Base-by-base conservation (phyloP, 2,888 invertebrate species). In the Ennomos fuscantarius region DNA sequence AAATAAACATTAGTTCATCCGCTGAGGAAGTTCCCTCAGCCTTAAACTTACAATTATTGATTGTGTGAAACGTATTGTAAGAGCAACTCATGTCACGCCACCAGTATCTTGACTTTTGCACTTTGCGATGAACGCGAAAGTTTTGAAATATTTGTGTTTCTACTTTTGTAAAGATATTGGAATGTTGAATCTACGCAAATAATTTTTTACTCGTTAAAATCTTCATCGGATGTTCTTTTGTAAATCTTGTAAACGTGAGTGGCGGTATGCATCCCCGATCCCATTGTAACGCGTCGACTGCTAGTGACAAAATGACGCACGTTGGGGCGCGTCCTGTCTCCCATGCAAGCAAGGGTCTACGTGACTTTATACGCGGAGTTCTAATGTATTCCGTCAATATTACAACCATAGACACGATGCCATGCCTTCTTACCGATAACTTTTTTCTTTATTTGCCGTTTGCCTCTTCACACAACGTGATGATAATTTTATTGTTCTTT, bases 251-350 rank as follows among this genome's bases (percentile, higher is more conserved):
- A 36, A 43, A 46, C 52, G 55, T 53, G 60, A 55, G 47, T 40
- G 32, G 46, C 47, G 35, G 32, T 36, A 40, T 43, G 46, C 47
- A 46, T 44, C 59, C 54, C 55, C 63, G 32, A 12, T 6, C 47
- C 61, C 45, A 60, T 64, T 63, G 63, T 63, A 44, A 62, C 58
- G n/a, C n/a, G 56, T 63, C 49, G 62, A 61, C 57, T 74, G 77
- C 78, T 76, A 68, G 74, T 81, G 81, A 82, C 77, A 79, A 81
- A n/a, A 83, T 72, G 77, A 74, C 60, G 62, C 46, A 48, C 55
- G 55, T 55, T 58, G 66, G 65, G 70, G 64, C 62, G 62, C 56
- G 62, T 62, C 63, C 58, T 51, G 55, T 61, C 54, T 24, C 55
- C 46, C 15, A 48, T 55, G 52, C 58, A 57, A 57, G 60, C 57